Evolutionary conservation across 2,113 vertebrate species (phyloP).

Genomic region (Neoarius graeffei): DNA sequence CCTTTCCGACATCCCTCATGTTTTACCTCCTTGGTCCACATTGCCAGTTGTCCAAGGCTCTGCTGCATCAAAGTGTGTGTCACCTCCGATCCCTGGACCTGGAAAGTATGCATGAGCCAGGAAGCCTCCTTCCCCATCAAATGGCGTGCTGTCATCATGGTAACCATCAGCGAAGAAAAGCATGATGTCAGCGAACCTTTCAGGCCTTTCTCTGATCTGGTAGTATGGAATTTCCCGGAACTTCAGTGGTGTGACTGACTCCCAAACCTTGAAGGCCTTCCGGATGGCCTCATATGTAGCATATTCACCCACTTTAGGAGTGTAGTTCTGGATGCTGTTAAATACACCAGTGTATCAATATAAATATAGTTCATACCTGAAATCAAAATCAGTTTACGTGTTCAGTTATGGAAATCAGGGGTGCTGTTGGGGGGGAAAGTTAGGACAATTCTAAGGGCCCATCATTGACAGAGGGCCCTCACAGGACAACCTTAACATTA

Average conservation of each 20-base stretch:
- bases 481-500: too few species aligned
- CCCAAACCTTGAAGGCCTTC: constrained; percentile 85
- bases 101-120: constrained; percentile 92
- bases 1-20: neutral
- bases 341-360: constrained; percentile 21
- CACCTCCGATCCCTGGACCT: constrained; percentile 84
- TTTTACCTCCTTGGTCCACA: constrained; percentile 79
- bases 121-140: constrained; percentile 88
- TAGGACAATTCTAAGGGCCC: too few species aligned
- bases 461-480: too few species aligned
- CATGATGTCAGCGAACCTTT: constrained; percentile 90
- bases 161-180: constrained; percentile 88
- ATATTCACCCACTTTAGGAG: constrained; percentile 78
- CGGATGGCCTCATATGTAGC: constrained; percentile 83
- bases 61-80: constrained; percentile 88
- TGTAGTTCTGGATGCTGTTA: constrained; percentile 79
- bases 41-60: constrained; percentile 87
- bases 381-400: neutral
- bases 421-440: too few species aligned
- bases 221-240: constrained; percentile 86
- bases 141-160: constrained; percentile 90
- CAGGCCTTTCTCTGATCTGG: constrained; percentile 77
- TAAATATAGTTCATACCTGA: neutral
- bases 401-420: neutral
- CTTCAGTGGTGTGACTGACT: constrained; percentile 76